phyloP scores from a whole-genome alignment of 2,797 vertebrate species.

The Carapus acus region DNA sequence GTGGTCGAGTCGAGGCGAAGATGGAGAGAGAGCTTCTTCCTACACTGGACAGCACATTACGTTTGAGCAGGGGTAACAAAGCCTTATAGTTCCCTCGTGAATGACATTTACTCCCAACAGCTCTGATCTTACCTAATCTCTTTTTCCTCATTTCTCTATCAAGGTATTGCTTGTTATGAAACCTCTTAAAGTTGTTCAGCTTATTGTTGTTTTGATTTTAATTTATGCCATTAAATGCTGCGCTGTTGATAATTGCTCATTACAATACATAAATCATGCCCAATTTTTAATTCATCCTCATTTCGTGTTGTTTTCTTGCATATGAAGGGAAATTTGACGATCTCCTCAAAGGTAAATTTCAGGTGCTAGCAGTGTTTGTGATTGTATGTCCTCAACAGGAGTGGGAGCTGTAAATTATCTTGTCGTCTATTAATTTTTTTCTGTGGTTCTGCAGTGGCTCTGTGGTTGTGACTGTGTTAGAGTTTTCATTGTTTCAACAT shows the following conservation, averaged over 20 bases:
- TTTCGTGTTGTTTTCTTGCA: conserved; percentile 54
- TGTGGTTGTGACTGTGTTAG: not conserved
- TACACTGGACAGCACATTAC: conserved; percentile 78
- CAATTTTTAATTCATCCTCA: too few relatives aligned
- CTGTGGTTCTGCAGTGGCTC: conserved; percentile 16
- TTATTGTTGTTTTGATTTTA: too few relatives aligned
- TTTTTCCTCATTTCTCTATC: too few relatives aligned
- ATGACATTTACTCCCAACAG: too few relatives aligned
- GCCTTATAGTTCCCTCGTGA: too few relatives aligned
- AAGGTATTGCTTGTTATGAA: too few relatives aligned
- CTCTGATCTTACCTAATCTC: too few relatives aligned
- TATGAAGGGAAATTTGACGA: conserved; percentile 82
- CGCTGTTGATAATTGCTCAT: too few relatives aligned
- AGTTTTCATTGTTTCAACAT: not conserved
- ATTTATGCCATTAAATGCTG: too few relatives aligned
- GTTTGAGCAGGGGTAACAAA: conserved; percentile 82
- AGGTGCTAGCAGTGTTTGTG: conserved; percentile 45
- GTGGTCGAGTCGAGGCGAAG: conserved; percentile 76
- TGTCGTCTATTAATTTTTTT: conserved; percentile 24
- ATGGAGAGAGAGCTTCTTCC: conserved; percentile 82
- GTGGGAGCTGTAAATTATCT: conserved; percentile 23
- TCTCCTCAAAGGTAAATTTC: conserved; percentile 80
- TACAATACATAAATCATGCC: too few relatives aligned
- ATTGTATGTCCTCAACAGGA: conserved; percentile 23
- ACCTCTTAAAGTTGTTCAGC: too few relatives aligned